phyloP scores from a whole-genome alignment of 2,797 vertebrate species.

The Gorsachius magnificus region DNA sequence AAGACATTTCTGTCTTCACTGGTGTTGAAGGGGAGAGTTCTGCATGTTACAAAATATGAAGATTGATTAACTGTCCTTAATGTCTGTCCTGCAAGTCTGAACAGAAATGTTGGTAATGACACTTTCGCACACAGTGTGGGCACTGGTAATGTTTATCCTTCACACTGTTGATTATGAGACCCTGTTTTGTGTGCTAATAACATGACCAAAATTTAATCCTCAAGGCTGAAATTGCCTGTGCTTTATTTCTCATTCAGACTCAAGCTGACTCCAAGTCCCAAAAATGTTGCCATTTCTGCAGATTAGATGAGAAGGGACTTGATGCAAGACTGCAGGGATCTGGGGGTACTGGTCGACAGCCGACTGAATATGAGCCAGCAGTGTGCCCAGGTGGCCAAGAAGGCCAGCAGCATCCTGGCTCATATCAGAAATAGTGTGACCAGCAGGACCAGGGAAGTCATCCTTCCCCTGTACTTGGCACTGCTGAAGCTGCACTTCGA shows the following conservation, averaged over 20 bases:
- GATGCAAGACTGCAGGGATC: neutral
- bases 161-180: neutral
- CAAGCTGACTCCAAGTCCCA: neutral
- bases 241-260: neutral
- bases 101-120: neutral
- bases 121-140: neutral
- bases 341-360: too few species aligned
- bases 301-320: neutral
- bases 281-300: neutral
- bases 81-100: neutral
- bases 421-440: too few species aligned
- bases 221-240: neutral
- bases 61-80: neutral
- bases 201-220: neutral
- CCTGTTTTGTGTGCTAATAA: neutral
- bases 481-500: too few species aligned
- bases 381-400: too few species aligned
- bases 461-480: too few species aligned
- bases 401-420: too few species aligned
- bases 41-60: neutral
- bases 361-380: too few species aligned
- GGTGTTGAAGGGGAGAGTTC: neutral
- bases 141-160: neutral
- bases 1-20: neutral
- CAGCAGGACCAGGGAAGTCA: too few species aligned